These are phyloP conservation scores for Temnothorax curvispinosus DNA, from an alignment of 1,140 invertebrate genomes.

Conservation along the genomic window DNA sequence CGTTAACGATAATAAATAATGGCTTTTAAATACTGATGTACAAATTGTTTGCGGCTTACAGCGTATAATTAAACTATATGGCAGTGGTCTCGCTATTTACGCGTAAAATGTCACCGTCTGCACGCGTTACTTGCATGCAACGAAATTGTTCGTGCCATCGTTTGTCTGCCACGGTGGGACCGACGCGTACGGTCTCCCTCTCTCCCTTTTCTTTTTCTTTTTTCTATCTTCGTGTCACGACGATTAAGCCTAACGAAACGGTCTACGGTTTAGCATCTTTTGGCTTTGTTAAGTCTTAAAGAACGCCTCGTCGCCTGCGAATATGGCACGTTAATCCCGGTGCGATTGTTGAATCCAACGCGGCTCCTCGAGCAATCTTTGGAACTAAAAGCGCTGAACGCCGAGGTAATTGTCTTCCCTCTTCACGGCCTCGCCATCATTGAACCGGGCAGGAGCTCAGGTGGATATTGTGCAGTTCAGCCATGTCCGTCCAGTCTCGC, in stretches of 20 bases:
- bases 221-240: conserved; percentile 17
- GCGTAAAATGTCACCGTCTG: conserved; percentile 5
- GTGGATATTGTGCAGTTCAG: conserved; percentile 92
- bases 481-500: conserved; percentile 94
- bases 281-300: conserved; percentile 80
- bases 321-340: conserved; percentile 71
- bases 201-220: conserved; percentile 6
- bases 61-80: conserved; percentile 79
- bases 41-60: conserved; percentile 79
- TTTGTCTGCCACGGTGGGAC: conserved; percentile 11
- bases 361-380: conserved; percentile 79
- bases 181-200: conserved; percentile 10
- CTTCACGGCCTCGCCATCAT: conserved; percentile 69
- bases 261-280: conserved; percentile 80
- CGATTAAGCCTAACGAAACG: conserved; percentile 20
- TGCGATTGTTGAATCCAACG: conserved; percentile 56
- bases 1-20: conserved; percentile 84
- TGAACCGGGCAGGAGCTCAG: conserved; percentile 93
- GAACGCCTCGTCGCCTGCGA: conserved; percentile 21
- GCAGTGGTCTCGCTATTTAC: conserved; percentile 82
- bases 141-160: conserved; percentile 52
- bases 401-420: conserved; percentile 50
- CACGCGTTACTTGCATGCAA: neutral
- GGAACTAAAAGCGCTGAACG: conserved; percentile 76
- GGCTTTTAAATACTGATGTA: conserved; percentile 85